A percentile compares a stretch with the other conserved stretches of the same genome.
phyloP scores from a whole-genome alignment of 2,113 vertebrate genomes.

The Symphodus melops region DNA sequence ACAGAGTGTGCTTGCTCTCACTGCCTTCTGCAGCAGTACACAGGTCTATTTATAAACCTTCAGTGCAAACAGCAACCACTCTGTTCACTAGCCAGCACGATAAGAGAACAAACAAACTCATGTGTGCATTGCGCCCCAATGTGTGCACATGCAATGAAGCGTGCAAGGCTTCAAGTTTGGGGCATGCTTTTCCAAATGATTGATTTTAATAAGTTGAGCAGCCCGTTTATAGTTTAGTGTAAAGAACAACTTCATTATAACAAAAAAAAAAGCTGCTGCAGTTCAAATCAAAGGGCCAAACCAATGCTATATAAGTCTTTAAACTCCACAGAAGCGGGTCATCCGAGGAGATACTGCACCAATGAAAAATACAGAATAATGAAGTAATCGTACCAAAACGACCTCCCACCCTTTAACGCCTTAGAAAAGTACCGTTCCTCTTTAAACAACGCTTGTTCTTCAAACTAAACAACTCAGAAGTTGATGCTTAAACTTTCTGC shows the following conservation, averaged over 20 bases:
- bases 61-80: slow-evolving; percentile 73
- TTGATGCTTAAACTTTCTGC: too few species aligned
- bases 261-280: not conserved
- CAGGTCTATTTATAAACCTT: slow-evolving; percentile 72
- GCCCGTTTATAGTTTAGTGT: too few species aligned
- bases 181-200: not conserved
- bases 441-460: too few species aligned
- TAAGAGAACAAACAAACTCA: slow-evolving; percentile 65
- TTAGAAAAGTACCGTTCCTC: not conserved
- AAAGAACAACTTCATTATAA: not conserved
- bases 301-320: not conserved
- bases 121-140: slow-evolving; percentile 35
- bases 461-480: not conserved
- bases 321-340: slow-evolving; percentile 12
- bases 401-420: not conserved
- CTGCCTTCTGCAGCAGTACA: slow-evolving; percentile 63
- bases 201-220: not conserved
- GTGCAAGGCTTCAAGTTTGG: not conserved
- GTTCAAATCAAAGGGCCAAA: not conserved
- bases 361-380: slow-evolving; percentile 45
- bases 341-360: slow-evolving; percentile 30
- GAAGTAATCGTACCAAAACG: slow-evolving; percentile 13
- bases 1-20: slow-evolving; percentile 37
- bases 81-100: slow-evolving; percentile 49
- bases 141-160: slow-evolving; percentile 4